Conservation (phyloP, 2,888 invertebrate species). For the Plusia festucae region DNA sequence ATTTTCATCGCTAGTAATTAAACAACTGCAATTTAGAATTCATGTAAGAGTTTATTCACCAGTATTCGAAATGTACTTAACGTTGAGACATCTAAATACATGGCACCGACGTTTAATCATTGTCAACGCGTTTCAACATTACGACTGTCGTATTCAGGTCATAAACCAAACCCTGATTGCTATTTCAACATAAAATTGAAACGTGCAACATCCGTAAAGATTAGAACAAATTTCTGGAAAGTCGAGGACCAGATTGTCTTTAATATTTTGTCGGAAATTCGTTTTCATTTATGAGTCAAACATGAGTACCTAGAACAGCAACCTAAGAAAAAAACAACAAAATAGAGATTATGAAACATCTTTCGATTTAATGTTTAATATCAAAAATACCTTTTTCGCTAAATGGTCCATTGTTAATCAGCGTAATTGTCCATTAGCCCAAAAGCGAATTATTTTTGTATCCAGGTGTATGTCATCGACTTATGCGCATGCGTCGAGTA, state of each 20-base stretch:
- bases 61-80: not conserved
- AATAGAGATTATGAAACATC: too few species aligned
- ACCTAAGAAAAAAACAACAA: not conserved
- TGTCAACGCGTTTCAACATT: slow-evolving; percentile 28
- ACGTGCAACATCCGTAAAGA: slow-evolving; percentile 18
- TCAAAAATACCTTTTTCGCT: not conserved
- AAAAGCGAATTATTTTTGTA: slow-evolving; percentile 2
- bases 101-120: slow-evolving; percentile 24
- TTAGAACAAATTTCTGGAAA: slow-evolving; percentile 30
- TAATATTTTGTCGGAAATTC: slow-evolving; percentile 23
- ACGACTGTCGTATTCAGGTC: slow-evolving; percentile 40
- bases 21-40: not conserved
- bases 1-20: not conserved
- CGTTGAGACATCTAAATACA: slow-evolving; percentile 2
- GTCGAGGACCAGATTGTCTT: not conserved
- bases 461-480: slow-evolving; percentile 32
- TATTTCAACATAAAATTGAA: slow-evolving; percentile 52
- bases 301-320: not conserved
- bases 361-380: too few species aligned
- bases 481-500: slow-evolving; percentile 27
- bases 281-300: slow-evolving; percentile 13
- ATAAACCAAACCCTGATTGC: slow-evolving; percentile 44
- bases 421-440: not conserved
- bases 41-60: not conserved
- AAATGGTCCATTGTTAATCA: not conserved